Conservation (phyloP, 2,113 vertebrate genomes). For the Tympanuchus pallidicinctus region DNA sequence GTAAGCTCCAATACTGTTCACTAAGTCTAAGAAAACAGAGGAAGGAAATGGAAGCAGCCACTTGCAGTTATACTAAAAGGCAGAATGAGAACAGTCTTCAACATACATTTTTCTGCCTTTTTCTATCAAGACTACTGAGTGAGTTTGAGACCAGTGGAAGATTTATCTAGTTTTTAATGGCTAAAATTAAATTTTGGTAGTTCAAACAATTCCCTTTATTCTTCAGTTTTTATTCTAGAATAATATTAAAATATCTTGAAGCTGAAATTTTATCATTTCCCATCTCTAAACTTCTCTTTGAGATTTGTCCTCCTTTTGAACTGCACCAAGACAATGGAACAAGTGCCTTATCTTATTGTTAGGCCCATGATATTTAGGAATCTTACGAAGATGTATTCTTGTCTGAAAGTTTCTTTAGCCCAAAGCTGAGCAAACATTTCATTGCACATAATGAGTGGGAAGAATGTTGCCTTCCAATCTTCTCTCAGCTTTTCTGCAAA, state of each 20-base stretch:
- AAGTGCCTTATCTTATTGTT: background rate
- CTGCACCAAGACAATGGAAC: background rate
- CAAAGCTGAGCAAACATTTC: background rate
- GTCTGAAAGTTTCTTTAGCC: conserved; percentile 10
- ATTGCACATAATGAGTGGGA: background rate
- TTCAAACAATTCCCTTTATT: background rate
- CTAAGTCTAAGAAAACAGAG: background rate
- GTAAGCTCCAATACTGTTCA: background rate
- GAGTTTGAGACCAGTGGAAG: background rate
- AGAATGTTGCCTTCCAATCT: background rate
- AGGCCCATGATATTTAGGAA: background rate
- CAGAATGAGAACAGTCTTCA: background rate
- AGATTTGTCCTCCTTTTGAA: background rate
- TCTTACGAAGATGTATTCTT: background rate
- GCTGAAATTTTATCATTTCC: background rate
- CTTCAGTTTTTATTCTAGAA: background rate
- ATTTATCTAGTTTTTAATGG: background rate
- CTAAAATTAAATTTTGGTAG: background rate
- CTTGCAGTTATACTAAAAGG: background rate
- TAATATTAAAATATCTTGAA: background rate
- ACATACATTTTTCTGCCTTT: no score
- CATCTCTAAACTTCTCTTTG: background rate
- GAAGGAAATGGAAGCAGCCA: conserved; percentile 7
- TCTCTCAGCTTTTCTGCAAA: background rate
- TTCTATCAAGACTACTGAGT: background rate